Evolutionary conservation across 2,113 vertebrate genomes (phyloP).

Genomic region (Ptilonorhynchus violaceus): DNA sequence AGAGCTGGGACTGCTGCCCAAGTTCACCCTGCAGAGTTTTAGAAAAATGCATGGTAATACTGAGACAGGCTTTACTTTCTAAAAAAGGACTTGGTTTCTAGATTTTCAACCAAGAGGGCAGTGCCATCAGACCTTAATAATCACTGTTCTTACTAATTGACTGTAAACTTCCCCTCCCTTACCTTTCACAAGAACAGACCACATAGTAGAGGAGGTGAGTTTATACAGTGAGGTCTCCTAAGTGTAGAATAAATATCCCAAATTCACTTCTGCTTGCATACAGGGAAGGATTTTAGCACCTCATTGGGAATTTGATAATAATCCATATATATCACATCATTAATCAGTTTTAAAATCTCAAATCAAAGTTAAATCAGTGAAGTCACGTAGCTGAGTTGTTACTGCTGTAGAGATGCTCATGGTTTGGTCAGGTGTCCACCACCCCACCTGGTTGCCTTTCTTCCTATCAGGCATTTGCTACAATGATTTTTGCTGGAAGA

Average conservation of each 20-base stretch:
- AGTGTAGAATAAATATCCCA: background rate
- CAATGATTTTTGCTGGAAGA: background rate
- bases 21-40: background rate
- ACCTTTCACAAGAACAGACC: background rate
- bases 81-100: background rate
- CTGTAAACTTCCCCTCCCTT: background rate
- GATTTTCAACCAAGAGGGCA: background rate
- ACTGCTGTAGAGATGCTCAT: background rate
- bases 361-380: background rate
- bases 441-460: background rate
- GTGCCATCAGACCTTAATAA: background rate
- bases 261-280: background rate
- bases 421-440: background rate
- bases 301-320: background rate
- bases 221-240: background rate
- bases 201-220: background rate
- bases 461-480: background rate
- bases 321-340: fast-evolving
- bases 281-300: background rate
- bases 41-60: background rate
- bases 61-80: background rate
- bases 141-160: background rate
- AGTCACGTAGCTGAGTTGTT: background rate
- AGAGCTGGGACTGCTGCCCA: background rate
- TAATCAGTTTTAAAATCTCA: background rate